Base-by-base conservation (phyloP, 1,140 invertebrate species). In the Drosophila virilis region DNA sequence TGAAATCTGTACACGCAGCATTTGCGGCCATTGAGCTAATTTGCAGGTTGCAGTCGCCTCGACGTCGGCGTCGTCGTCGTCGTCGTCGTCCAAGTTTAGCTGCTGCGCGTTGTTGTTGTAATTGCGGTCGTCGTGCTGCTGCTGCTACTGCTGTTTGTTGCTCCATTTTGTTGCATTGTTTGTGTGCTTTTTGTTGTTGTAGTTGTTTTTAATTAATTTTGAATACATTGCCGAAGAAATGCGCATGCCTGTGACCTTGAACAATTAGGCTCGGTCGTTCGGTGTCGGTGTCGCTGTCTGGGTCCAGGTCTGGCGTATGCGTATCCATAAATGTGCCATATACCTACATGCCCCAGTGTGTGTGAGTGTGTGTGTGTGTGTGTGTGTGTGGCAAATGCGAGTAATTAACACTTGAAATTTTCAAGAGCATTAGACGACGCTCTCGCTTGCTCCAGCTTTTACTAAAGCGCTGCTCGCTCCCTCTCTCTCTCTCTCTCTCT, bases 231-330 rank as follows among this genome's bases (percentile, higher is more conserved):
- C 46, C 52, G 61, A 76, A 80, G 74, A 89, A 80, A 79, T 88
- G 83, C 84, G 83, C 83, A 88, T 88, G 83, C 43, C 84, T 88
- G 77, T 88, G 83, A 88, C 83, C 83, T 88, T 88, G 83, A 88
- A 82, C 74, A 74, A 89, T 88, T 80, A 77, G 84, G 81, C 71
- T 69, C 78, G 75, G 64, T 57, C 57, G 22, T 68, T 68, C 55
- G 60, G 46, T 54, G 70, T 68, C 60, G 60, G 68, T 59, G 66
- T 68, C 60, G 60, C 60, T 59, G 66, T 69, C 65, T 77, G 72
- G 64, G 81, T 71, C 60, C 62, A 59, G 52, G 78, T 78, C 74
- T 68, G 71, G 61, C 42, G 74, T 48, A 85, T 72, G 55, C 72
- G 61, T 65, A 65, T 70, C 58, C 71, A 66, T 82, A 64, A 64